Evolutionary conservation across 2,888 invertebrate genomes (phyloP).

Genomic region (Atethmia centrago): DNA sequence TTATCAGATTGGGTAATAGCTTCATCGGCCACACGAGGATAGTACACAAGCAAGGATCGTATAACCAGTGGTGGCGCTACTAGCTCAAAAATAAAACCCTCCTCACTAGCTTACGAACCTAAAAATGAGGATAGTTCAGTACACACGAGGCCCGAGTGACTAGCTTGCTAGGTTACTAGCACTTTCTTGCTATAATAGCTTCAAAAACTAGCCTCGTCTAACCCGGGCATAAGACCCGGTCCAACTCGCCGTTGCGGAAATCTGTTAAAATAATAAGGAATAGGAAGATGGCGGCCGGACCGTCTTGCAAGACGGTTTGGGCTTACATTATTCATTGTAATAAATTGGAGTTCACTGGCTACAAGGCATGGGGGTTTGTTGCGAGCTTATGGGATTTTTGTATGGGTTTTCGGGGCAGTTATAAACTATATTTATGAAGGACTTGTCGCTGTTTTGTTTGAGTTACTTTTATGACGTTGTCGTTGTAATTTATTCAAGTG

Average conservation of each 20-base stretch:
- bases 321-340: slow-evolving; percentile 81
- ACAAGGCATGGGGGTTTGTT: slow-evolving; percentile 61
- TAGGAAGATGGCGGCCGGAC: slow-evolving; percentile 48
- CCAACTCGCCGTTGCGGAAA: slow-evolving; percentile 48
- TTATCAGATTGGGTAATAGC: neutral
- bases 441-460: slow-evolving; percentile 39
- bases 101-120: neutral
- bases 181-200: too few species aligned
- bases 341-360: slow-evolving; percentile 75
- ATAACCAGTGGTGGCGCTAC: neutral
- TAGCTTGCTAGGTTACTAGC: too few species aligned
- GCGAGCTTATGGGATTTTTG: slow-evolving; percentile 56
- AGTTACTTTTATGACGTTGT: slow-evolving; percentile 15
- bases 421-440: slow-evolving; percentile 47
- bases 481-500: neutral
- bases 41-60: neutral
- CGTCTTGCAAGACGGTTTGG: slow-evolving; percentile 58
- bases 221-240: slow-evolving; percentile 16
- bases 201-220: too few species aligned
- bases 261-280: slow-evolving; percentile 66
- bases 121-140: neutral
- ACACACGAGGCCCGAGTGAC: too few species aligned
- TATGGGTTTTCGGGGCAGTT: slow-evolving; percentile 48
- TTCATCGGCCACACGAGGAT: neutral
- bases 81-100: neutral